Evolutionary conservation across 2,113 vertebrate genomes (phyloP).

Genomic region (Rostratula benghalensis): DNA sequence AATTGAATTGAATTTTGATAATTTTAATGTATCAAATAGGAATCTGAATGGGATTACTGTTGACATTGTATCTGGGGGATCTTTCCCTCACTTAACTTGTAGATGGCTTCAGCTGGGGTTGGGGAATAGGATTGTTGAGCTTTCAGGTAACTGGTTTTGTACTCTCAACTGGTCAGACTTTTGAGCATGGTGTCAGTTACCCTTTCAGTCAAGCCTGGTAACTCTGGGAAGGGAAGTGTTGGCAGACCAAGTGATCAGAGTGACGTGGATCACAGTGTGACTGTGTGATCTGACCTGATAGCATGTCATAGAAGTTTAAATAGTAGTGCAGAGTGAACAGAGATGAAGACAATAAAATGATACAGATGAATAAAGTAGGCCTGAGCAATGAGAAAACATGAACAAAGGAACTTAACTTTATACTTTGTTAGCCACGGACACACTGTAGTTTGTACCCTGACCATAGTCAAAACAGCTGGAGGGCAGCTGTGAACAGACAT

Average conservation of each 20-base stretch:
- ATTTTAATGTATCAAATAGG: background rate
- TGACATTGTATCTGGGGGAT: background rate
- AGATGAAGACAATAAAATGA: background rate
- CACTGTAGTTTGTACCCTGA: background rate
- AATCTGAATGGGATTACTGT: background rate
- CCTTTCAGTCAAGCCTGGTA: background rate
- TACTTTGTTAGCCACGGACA: background rate
- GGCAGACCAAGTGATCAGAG: background rate
- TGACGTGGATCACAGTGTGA: background rate
- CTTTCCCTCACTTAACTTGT: background rate
- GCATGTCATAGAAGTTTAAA: background rate
- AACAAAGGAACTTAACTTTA: background rate
- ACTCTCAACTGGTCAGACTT: background rate
- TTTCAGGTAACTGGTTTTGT: background rate
- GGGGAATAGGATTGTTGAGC: background rate
- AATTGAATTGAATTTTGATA: background rate
- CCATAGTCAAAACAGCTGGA: background rate
- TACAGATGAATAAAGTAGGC: background rate
- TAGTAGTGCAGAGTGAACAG: background rate
- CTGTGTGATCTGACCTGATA: background rate
- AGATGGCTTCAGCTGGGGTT: background rate
- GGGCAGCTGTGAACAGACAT: background rate
- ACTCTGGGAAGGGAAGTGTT: background rate
- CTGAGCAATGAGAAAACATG: background rate
- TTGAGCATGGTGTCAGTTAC: background rate